Conservation (phyloP, 2,888 invertebrate genomes). For the Heteropelma amictum region DNA sequence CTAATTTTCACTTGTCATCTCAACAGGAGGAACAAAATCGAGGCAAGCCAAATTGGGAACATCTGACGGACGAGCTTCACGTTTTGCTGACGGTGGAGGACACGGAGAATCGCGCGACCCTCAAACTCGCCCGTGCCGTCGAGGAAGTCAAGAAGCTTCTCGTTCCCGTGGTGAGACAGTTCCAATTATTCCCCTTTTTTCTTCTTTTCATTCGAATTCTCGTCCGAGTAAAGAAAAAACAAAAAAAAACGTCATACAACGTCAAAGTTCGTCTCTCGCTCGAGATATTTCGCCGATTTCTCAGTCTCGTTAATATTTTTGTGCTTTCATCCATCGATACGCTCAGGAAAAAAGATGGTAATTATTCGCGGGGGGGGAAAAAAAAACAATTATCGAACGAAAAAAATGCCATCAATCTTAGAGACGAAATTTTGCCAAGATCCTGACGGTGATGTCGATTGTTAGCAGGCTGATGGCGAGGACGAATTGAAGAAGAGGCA, state of each 20-base stretch:
- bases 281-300: too few species aligned
- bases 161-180: slow-evolving; percentile 88
- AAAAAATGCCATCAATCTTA: not conserved
- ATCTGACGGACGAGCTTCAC: slow-evolving; percentile 98
- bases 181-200: slow-evolving; percentile 64
- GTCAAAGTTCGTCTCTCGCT: too few species aligned
- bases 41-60: slow-evolving; percentile 99
- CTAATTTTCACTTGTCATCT: too few species aligned
- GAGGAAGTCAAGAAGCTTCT: slow-evolving; percentile 99
- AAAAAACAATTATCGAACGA: not conserved
- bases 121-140: slow-evolving; percentile 96
- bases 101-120: slow-evolving; percentile 96
- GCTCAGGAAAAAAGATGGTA: too few species aligned
- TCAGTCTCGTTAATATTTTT: too few species aligned
- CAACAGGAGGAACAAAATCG: slow-evolving; percentile 98
- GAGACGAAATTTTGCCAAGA: slow-evolving; percentile 22
- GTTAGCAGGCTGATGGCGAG: slow-evolving; percentile 98
- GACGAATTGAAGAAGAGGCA: slow-evolving; percentile 99
- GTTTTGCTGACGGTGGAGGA: slow-evolving; percentile 99
- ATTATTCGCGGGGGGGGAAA: too few species aligned
- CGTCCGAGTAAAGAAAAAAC: too few species aligned
- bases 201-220: not conserved
- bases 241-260: too few species aligned
- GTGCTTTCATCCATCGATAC: too few species aligned
- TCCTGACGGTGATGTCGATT: slow-evolving; percentile 74